Base-by-base conservation (phyloP, 2,888 invertebrate genomes). In the Troilus luridus region DNA sequence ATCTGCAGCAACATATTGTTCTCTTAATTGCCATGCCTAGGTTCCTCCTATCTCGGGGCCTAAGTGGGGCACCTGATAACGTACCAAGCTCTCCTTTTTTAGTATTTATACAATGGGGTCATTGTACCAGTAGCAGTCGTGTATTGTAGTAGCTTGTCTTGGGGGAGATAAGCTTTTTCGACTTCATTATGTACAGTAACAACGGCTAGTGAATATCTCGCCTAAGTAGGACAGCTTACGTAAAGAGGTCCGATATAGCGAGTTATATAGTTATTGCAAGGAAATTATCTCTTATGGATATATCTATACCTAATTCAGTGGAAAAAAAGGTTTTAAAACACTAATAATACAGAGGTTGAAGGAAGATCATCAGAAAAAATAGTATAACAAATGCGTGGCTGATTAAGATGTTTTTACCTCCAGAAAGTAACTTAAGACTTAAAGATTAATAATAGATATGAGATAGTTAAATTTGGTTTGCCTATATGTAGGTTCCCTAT, bases 61-160 rank as follows among this genome's bases (percentile, higher is more conserved):
- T 56, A 85, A 85, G 85, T 85, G n/a, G 85, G 85, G 5, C 85
- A 85, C 11, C 21, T 56, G 85, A 85, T 85, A 85, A 56, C 56
- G 56, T 58, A 21, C 85, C 56, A n/a, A 11, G 56, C 19, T 0
- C n/a, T n/a, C 85, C 11, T 54, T 81, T 81, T 85, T 85, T 85
- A 77, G 72, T 17, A 41, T 77, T 77, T 17, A 77, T 77, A 41
- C 41, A 77, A 77, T 77, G 72, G 72, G 72, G 72, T 77, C 41
- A 77, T 77, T 77, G 27, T 41, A 77, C 72, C 41, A 24, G 72
- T 14, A 27, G 24, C 67, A 0, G 67, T 27, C 0, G 67, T 0
- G 72, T 77, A 77, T 77, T 77, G 72, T 77, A 24, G 72, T 67
- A 11, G 24, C 9, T 17, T 19, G 27, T 77, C 72, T 77, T 77